phyloP scores from a whole-genome alignment of 1,140 invertebrate genomes.

The Palaemon carinicauda region DNA sequence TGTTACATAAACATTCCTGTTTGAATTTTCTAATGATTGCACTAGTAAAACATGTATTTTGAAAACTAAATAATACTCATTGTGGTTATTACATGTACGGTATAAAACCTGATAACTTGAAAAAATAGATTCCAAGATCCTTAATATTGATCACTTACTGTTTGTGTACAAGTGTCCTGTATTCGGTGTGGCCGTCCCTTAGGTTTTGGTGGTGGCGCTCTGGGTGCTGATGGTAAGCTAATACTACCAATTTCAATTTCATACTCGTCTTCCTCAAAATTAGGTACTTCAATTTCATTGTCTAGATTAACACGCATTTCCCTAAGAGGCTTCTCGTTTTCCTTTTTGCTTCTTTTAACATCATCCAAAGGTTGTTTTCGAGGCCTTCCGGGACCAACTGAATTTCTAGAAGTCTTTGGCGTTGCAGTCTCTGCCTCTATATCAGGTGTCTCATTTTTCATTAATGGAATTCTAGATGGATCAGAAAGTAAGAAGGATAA shows the following conservation, averaged over 20 bases:
- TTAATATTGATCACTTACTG: constrained; percentile 17
- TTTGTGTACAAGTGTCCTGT: constrained; percentile 29
- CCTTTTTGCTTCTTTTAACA: constrained; percentile 18
- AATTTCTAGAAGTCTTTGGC: no score
- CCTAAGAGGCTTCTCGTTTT: background rate
- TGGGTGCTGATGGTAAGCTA: constrained; percentile 14
- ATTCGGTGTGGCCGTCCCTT: constrained; percentile 42
- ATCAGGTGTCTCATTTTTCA: constrained; percentile 11
- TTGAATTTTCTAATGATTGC: no score
- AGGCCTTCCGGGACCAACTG: no score
- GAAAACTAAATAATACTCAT: no score
- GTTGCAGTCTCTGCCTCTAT: background rate
- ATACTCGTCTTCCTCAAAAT: constrained; percentile 5
- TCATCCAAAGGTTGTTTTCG: background rate
- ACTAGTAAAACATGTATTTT: no score
- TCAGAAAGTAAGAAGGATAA: background rate
- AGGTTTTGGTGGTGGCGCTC: constrained; percentile 30
- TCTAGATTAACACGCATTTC: background rate
- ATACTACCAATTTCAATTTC: constrained; percentile 18
- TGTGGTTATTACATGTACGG: no score
- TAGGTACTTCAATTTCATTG: background rate
- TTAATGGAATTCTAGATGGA: constrained; percentile 21
- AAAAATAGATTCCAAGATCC: no score
- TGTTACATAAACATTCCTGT: no score
- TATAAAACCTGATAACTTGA: no score